These are phyloP conservation scores for Fissipunctia ypsillon DNA, from an alignment of 2,888 invertebrate species.

Conservation along the genomic window DNA sequence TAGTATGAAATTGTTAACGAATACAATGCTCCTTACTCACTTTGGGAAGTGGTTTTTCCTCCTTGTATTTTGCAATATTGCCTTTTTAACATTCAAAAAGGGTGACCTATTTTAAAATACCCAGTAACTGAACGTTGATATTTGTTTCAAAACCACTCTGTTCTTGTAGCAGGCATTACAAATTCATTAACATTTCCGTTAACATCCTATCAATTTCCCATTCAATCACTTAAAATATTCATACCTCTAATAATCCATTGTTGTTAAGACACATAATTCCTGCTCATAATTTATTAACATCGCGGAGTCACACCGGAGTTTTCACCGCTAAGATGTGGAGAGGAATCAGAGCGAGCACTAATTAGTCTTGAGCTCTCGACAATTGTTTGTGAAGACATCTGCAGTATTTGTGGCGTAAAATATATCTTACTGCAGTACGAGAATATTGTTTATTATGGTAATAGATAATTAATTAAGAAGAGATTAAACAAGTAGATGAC, in stretches of 20 bases:
- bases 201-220: neutral
- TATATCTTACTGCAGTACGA: neutral
- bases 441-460: neutral
- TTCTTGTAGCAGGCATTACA: neutral
- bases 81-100: neutral
- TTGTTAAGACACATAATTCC: neutral
- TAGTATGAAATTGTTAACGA: neutral
- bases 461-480: no score
- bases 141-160: neutral
- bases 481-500: no score
- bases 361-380: constrained; percentile 29
- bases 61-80: neutral
- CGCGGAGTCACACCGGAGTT: neutral
- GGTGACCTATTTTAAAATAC: neutral
- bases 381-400: constrained; percentile 25
- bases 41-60: neutral
- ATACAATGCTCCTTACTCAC: neutral
- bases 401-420: constrained; percentile 22
- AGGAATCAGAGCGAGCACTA: constrained; percentile 46
- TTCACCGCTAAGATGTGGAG: constrained; percentile 32
- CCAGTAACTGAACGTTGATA: neutral
- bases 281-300: constrained; percentile 26
- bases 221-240: neutral
- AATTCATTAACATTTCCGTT: neutral
- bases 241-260: neutral